phyloP scores from a whole-genome alignment of 53 echinoderm and acorn worm species.

The Zoroaster sp. region DNA sequence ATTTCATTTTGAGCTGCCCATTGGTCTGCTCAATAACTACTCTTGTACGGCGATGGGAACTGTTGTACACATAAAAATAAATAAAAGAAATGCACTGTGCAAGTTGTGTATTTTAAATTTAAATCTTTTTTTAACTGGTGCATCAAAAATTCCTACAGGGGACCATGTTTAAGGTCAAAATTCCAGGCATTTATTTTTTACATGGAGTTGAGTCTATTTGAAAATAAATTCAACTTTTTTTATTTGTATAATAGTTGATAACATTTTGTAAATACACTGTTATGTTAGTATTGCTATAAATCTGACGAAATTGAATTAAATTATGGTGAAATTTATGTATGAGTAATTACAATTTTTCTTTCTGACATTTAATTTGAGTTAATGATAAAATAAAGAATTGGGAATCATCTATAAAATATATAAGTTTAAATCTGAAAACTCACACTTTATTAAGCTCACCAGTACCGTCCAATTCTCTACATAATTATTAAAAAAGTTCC shows the following conservation, averaged over 20 bases:
- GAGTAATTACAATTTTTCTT: neutral
- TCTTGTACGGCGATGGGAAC: constrained; percentile 36
- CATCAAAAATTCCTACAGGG: neutral
- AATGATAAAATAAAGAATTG: neutral
- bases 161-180: neutral
- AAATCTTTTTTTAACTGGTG: neutral
- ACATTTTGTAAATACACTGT: too few species aligned
- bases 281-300: neutral
- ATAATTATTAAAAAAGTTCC: neutral
- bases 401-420: neutral
- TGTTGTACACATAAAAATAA: neutral
- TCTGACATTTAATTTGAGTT: neutral
- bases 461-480: neutral
- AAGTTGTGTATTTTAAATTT: neutral
- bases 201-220: too few species aligned
- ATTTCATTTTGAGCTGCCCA: constrained; percentile 46
- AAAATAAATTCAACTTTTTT: too few species aligned
- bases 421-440: too few species aligned
- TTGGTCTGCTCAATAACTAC: constrained; percentile 57
- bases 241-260: too few species aligned
- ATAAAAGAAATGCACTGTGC: neutral
- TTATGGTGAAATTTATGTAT: neutral
- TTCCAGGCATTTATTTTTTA: too few species aligned
- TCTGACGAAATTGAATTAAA: neutral
- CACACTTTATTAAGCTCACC: too few species aligned